Percentiles rank a stretch among this genome's conserved stretches.
Conservation (phyloP, 1,140 invertebrate species). For the Drosophila murphyi region DNA sequence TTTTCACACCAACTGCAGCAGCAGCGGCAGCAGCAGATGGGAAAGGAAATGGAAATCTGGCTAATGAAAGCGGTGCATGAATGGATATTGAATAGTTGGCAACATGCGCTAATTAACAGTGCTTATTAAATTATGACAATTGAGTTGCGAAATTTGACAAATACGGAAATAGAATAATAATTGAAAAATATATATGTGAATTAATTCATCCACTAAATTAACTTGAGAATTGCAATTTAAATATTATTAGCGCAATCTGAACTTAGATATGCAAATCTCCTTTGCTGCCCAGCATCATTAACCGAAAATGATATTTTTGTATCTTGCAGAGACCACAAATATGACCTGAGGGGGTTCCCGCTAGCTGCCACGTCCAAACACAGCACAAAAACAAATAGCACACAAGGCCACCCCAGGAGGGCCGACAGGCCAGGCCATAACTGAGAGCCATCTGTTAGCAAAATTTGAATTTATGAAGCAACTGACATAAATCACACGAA, state of each 20-base stretch:
- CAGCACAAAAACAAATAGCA: neutral
- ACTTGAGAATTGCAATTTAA: constrained; percentile 9
- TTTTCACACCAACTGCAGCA: constrained; percentile 22
- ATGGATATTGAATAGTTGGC: constrained; percentile 7
- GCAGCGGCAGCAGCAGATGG: neutral
- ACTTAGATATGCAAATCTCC: neutral
- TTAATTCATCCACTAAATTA: neutral
- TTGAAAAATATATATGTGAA: constrained; percentile 3
- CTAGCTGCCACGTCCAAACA: constrained; percentile 1
- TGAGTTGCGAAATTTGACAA: constrained; percentile 17
- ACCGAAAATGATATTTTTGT: constrained; percentile 14
- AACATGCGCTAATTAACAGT: constrained; percentile 36
- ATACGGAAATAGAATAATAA: neutral
- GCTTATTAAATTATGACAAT: constrained; percentile 34
- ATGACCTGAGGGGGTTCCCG: constrained; percentile 26
- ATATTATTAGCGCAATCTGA: neutral
- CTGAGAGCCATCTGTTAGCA: constrained; percentile 27
- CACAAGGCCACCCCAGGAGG: constrained; percentile 23
- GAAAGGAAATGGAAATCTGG: neutral
- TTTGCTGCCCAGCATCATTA: constrained; percentile 17
- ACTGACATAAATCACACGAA: constrained; percentile 47
- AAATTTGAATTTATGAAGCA: constrained; percentile 44
- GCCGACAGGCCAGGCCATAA: constrained; percentile 18
- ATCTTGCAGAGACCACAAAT: constrained; percentile 16
- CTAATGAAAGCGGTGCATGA: neutral